Conservation (phyloP, 2,797 vertebrate species). For the Xerus rutilus region DNA sequence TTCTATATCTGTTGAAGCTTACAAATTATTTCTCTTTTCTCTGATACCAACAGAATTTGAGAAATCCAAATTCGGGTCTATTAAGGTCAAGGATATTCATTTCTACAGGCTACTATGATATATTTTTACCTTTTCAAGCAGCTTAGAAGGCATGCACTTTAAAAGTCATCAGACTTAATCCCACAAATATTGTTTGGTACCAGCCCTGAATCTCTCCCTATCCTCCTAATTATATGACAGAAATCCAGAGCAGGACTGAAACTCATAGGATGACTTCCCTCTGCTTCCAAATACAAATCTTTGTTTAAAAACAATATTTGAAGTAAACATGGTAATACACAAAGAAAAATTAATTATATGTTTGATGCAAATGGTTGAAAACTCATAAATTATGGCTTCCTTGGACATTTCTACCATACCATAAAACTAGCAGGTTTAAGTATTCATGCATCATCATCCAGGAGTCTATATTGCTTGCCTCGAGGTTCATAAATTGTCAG, state of each 20-base stretch:
- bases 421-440: not conserved
- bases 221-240: not conserved
- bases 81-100: not conserved
- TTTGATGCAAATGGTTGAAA: not conserved
- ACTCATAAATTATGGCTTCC: not conserved
- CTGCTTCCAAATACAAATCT: not conserved
- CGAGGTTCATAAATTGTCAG: not conserved
- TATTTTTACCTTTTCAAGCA: not conserved
- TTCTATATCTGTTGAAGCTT: not conserved
- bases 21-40: not conserved
- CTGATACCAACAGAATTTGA: not conserved
- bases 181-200: too few relatives aligned
- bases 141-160: not conserved
- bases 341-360: not conserved
- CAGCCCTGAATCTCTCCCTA: not conserved
- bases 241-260: not conserved
- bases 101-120: not conserved
- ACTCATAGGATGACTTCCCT: rapidly evolving
- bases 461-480: not conserved
- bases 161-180: not conserved
- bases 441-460: not conserved
- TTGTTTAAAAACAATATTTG: constrained; percentile 26
- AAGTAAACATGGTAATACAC: not conserved
- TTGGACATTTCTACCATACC: not conserved
- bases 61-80: not conserved